Evolutionary conservation across 2,113 vertebrate species (phyloP).

Genomic region (Etia nguti): DNA sequence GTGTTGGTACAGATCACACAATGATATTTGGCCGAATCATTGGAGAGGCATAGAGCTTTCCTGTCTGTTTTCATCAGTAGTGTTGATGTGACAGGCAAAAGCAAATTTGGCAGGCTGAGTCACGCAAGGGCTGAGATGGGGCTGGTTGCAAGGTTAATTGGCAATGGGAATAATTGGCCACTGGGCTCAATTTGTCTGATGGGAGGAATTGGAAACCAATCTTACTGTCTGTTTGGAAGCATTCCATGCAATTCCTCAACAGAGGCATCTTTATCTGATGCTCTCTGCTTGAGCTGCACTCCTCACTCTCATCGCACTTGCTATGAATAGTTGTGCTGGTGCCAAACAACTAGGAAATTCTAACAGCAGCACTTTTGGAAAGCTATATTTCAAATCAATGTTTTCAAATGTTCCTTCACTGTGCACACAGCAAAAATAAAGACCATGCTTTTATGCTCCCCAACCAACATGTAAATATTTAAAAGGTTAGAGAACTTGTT

Average conservation of each 20-base stretch:
- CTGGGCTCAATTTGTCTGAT: conserved; percentile 70
- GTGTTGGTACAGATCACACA: conserved; percentile 8
- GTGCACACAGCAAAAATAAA: neutral
- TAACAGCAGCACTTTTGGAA: neutral
- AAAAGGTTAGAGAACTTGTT: neutral
- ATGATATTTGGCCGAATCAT: conserved; percentile 31
- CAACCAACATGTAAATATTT: neutral
- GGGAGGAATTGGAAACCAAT: conserved; percentile 68
- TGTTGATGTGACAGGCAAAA: conserved; percentile 56
- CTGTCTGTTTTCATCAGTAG: conserved; percentile 68
- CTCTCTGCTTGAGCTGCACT: neutral
- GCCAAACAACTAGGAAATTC: neutral
- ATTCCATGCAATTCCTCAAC: conserved; percentile 43
- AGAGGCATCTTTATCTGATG: conserved; percentile 43
- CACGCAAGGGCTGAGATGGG: conserved; percentile 17
- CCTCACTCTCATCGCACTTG: neutral
- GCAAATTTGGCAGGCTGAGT: conserved; percentile 63
- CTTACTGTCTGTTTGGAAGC: conserved; percentile 56
- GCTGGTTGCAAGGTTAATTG: conserved; percentile 72
- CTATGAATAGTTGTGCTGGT: neutral
- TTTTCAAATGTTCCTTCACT: neutral
- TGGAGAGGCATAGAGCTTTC: conserved; percentile 22
- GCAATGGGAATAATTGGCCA: conserved; percentile 73
- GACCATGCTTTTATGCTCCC: neutral
- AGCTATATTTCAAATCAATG: neutral